Conservation (phyloP, 2,113 vertebrate genomes). For the Coptodon rendalli region DNA sequence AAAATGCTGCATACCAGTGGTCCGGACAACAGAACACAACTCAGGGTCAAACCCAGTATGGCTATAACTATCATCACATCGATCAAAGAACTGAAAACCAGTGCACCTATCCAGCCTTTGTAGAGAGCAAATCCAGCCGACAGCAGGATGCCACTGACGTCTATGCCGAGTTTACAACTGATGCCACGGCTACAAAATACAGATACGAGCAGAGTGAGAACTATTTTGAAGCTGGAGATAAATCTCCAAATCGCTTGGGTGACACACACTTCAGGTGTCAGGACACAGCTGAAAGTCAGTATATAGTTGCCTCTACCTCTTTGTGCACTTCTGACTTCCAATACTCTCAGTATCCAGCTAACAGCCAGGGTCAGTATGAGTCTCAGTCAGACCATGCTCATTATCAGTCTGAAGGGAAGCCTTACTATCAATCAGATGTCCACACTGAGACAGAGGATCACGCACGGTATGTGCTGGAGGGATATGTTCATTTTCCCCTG, state of each 20-base stretch:
- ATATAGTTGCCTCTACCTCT: neutral
- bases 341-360: slow-evolving; percentile 7
- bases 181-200: neutral
- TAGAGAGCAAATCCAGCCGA: neutral
- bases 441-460: slow-evolving; percentile 35
- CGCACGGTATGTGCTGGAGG: slow-evolving; percentile 43
- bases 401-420: slow-evolving; percentile 17
- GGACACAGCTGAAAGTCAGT: neutral
- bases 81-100: slow-evolving; percentile 64
- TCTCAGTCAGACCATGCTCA: neutral
- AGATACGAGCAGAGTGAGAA: neutral
- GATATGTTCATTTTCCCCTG: slow-evolving; percentile 41
- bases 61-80: slow-evolving; percentile 65
- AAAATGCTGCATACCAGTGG: slow-evolving; percentile 33
- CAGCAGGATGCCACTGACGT: slow-evolving; percentile 13
- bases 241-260: neutral
- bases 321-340: neutral
- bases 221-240: neutral
- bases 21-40: slow-evolving; percentile 1
- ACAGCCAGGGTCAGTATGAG: slow-evolving; percentile 4
- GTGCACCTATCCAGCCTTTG: neutral
- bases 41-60: slow-evolving; percentile 47
- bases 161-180: slow-evolving; percentile 53
- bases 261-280: neutral
- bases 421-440: slow-evolving; percentile 4